Evolutionary conservation across 2,888 invertebrate genomes (phyloP).

Genomic region (Chaetogeoica ovagalla): DNA sequence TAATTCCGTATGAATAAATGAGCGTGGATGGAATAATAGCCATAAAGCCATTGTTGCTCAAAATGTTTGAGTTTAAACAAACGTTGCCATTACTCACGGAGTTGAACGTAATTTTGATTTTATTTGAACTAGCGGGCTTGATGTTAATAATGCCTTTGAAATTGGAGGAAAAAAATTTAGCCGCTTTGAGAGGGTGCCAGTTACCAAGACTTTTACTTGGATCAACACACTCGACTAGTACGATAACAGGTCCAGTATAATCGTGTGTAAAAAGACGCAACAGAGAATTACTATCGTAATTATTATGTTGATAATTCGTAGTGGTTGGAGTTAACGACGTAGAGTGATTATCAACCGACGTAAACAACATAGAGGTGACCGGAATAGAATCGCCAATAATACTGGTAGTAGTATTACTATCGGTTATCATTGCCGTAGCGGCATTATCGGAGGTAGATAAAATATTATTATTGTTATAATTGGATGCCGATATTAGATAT

Average conservation of each 20-base stretch:
- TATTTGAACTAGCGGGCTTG: not conserved
- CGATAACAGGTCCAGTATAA: not conserved
- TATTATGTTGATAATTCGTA: too few species aligned
- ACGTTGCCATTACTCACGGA: not conserved
- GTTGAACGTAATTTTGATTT: not conserved
- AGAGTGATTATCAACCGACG: too few species aligned
- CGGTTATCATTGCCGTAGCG: too few species aligned
- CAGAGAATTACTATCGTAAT: too few species aligned
- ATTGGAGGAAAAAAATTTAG: not conserved
- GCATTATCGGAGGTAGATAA: too few species aligned
- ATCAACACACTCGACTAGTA: conserved; percentile 1
- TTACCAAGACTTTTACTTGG: not conserved
- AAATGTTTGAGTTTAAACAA: not conserved
- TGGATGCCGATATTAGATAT: too few species aligned
- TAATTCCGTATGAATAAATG: not conserved
- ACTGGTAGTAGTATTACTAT: too few species aligned
- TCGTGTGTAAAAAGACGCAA: not conserved
- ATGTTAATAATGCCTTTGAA: not conserved
- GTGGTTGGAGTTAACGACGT: too few species aligned
- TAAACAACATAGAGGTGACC: too few species aligned
- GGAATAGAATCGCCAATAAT: too few species aligned
- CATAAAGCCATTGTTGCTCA: too few species aligned
- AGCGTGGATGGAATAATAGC: not conserved
- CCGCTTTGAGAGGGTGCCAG: not conserved
- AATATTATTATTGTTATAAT: too few species aligned